phyloP scores from a whole-genome alignment of 92 coral and sea anemone species.

The Pocillopora meandrina region DNA sequence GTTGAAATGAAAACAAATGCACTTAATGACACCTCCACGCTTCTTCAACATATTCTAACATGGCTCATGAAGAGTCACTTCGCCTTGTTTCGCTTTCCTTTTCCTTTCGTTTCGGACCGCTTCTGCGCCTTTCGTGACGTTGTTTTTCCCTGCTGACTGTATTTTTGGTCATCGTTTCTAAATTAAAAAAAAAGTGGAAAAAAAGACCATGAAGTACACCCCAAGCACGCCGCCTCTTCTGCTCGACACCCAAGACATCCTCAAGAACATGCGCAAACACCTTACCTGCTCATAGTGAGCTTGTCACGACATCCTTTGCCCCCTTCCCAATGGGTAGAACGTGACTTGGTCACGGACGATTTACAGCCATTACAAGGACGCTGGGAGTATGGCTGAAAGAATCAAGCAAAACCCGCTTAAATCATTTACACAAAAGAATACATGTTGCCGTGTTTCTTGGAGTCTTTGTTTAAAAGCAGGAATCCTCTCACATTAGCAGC shows the following conservation, averaged over 20 bases:
- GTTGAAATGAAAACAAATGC: too few species aligned
- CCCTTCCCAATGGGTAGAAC: conserved; percentile 94
- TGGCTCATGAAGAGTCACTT: conserved; percentile 2
- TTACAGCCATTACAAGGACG: conserved; percentile 80
- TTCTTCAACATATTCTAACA: too few species aligned
- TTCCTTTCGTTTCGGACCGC: conserved; percentile 59
- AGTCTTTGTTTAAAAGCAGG: too few species aligned
- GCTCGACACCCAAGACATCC: background rate
- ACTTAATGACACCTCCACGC: too few species aligned
- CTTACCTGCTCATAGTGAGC: conserved; percentile 83
- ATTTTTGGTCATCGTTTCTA: conserved; percentile 88
- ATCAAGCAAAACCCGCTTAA: background rate
- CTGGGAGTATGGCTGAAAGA: conserved; percentile 70
- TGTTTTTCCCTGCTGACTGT: conserved; percentile 72
- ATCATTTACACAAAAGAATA: too few species aligned
- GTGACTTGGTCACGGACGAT: conserved; percentile 76
- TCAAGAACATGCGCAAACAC: background rate
- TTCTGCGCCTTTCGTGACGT: conserved; percentile 80
- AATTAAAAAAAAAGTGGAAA: conserved; percentile 19
- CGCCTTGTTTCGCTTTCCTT: conserved; percentile 43
- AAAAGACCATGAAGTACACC: background rate
- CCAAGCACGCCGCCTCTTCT: background rate
- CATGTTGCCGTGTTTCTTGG: too few species aligned
- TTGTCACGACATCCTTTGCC: conserved; percentile 97
- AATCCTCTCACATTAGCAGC: too few species aligned